phyloP scores from a whole-genome alignment of 2,888 invertebrate species.

The Tricholauxania praeusta region DNA sequence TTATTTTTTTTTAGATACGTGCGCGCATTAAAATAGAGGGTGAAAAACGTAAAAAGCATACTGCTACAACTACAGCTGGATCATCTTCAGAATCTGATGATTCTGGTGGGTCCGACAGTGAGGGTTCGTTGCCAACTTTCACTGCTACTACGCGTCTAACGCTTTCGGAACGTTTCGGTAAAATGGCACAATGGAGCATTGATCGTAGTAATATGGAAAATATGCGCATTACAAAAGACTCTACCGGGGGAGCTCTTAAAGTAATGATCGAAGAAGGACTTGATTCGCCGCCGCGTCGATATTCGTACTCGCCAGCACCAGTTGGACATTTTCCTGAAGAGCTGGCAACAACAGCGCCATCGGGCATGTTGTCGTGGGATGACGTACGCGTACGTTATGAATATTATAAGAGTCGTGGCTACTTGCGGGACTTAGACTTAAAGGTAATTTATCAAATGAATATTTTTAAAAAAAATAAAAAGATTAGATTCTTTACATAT shows the following conservation, averaged over 20 bases:
- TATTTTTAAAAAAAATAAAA: too few species aligned
- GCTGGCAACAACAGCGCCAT: slow-evolving; percentile 78
- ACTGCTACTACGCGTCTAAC: slow-evolving; percentile 77
- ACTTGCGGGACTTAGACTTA: slow-evolving; percentile 76
- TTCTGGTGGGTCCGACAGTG: slow-evolving; percentile 70
- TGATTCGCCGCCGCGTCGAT: slow-evolving; percentile 72
- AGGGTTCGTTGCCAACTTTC: slow-evolving; percentile 72
- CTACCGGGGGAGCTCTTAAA: slow-evolving; percentile 78
- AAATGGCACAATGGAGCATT: slow-evolving; percentile 92
- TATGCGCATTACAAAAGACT: slow-evolving; percentile 86
- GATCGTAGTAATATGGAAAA: slow-evolving; percentile 86
- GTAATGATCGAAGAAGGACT: slow-evolving; percentile 80
- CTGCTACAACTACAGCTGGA: slow-evolving; percentile 47
- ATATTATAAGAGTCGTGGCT: slow-evolving; percentile 90
- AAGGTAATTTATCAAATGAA: slow-evolving; percentile 54
- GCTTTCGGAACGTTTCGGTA: slow-evolving; percentile 88
- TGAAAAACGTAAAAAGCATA: slow-evolving; percentile 69
- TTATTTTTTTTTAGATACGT: slow-evolving; percentile 55
- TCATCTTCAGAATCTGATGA: slow-evolving; percentile 74
- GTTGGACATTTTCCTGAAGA: slow-evolving; percentile 85
- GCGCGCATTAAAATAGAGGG: slow-evolving; percentile 68
- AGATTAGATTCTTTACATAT: too few species aligned
- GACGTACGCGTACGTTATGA: slow-evolving; percentile 89
- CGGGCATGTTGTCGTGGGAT: slow-evolving; percentile 84
- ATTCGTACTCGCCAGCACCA: slow-evolving; percentile 75